Evolutionary conservation across 1,140 invertebrate species (phyloP).

Genomic region (Lithobius niger): DNA sequence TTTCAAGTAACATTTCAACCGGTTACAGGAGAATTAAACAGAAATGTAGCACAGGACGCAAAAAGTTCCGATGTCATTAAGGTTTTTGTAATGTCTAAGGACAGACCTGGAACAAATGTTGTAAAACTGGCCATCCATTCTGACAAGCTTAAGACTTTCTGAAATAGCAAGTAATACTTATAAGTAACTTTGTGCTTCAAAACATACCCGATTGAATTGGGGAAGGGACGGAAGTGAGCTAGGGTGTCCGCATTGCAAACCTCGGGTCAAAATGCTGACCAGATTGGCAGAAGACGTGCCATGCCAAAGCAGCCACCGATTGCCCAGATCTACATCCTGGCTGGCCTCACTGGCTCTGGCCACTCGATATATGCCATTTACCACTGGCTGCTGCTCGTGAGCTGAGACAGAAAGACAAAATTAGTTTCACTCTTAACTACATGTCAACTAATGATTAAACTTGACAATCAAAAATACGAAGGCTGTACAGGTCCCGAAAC

Average conservation of each 20-base stretch:
- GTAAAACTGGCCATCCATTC: too few species aligned
- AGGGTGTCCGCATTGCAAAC: slow-evolving; percentile 30
- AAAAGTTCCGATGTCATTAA: too few species aligned
- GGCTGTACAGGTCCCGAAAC: too few species aligned
- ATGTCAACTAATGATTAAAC: too few species aligned
- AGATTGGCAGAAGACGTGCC: slow-evolving; percentile 32
- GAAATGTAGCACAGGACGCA: too few species aligned
- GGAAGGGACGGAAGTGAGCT: slow-evolving; percentile 27
- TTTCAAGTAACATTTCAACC: too few species aligned
- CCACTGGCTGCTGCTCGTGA: slow-evolving; percentile 12
- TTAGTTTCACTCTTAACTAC: neutral
- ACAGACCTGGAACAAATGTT: too few species aligned
- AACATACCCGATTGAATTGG: slow-evolving; percentile 30
- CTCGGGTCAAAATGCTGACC: slow-evolving; percentile 30
- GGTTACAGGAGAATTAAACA: too few species aligned
- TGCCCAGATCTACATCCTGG: slow-evolving; percentile 15
- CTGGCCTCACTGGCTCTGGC: slow-evolving; percentile 24
- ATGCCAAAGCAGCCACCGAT: slow-evolving; percentile 35
- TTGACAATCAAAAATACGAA: too few species aligned
- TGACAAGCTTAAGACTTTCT: neutral
- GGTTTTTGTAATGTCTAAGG: too few species aligned
- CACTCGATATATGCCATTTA: slow-evolving; percentile 30
- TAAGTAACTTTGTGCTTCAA: neutral
- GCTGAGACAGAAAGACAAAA: neutral
- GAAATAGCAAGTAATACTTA: neutral